Evolutionary conservation across 2,797 vertebrate species (phyloP), one percentile per base, ranked within the genome.

Genomic region (Margarornis squamiger): DNA sequence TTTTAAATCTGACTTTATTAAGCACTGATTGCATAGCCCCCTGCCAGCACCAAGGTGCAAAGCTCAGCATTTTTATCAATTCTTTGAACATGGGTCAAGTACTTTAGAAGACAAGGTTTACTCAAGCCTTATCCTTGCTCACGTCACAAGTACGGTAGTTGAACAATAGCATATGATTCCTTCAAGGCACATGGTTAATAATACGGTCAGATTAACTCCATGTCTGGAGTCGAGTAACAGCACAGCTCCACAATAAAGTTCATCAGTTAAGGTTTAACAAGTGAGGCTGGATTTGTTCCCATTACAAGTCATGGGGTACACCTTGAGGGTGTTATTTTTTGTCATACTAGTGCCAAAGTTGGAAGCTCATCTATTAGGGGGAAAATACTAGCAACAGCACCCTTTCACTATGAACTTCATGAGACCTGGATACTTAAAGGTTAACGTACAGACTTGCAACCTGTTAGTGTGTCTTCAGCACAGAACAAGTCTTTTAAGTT

Each of bases 191-290:
- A 15, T 9, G 22, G 86, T 82, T 92, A 86, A 65, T 71, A 75
- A 27, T 21, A 27, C 5, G 8, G 61, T 58, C 29, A 24, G 18
- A 68, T 32, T 85, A 94, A 95, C 73, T 68, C 62, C 62, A 48
- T 6, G 36, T 8, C 58, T 5, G 16, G 49, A 75, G 63, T 6
- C 30, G 68, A 91, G 12, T 67, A 66, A 76, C 36, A 59, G 66
- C 30, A 43, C 13, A 92, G 58, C 30, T 75, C 51, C 78, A 94
- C 92, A 84, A 55, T 17, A 63, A 77, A 84, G 54, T 89, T 79
- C 19, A 84, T 24, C 52, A 32, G 74, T 92, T 89, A 92, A 58
- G 72, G 43, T 76, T 96, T 95, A 95, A 90, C 38, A 7, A 89
- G 27, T 1, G 8, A 84, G n/a, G 58, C 6, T 57, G 88, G 67